Conservation (phyloP, 2,113 vertebrate species). For the Malurus cyaneus region DNA sequence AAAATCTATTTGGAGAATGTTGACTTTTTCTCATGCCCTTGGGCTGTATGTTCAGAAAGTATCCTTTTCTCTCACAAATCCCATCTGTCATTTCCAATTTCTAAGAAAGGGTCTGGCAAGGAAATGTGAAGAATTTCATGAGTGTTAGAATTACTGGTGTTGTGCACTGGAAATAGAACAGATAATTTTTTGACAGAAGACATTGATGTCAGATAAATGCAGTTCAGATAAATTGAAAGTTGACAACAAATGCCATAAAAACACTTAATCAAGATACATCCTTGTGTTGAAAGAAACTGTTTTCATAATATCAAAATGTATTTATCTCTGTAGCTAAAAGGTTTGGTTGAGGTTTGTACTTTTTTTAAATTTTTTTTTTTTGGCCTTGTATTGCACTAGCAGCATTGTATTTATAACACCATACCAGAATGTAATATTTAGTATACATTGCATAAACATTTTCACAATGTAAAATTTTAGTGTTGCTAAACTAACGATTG, state of each 20-base stretch:
- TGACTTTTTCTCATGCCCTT: constrained; percentile 8
- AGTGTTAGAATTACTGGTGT: neutral
- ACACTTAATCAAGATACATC: neutral
- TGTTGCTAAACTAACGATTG: neutral
- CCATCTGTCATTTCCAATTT: constrained; percentile 42
- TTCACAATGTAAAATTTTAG: neutral
- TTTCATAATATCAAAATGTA: neutral
- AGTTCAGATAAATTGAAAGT: neutral
- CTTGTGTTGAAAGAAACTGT: neutral
- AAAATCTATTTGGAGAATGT: neutral
- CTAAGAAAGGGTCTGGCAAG: constrained; percentile 1
- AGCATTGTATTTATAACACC: neutral
- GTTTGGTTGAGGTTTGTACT: neutral
- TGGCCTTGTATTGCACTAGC: neutral
- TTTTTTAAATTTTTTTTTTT: neutral
- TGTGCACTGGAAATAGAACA: neutral
- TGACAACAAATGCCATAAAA: neutral
- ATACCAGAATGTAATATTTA: neutral
- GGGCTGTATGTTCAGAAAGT: neutral
- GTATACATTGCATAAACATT: neutral
- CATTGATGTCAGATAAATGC: neutral
- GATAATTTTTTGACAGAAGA: neutral
- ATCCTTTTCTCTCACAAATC: constrained; percentile 18
- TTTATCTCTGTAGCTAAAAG: neutral
- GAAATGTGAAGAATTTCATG: neutral